Conservation (phyloP, 2,113 vertebrate species). For the Hyperopisus bebe region DNA sequence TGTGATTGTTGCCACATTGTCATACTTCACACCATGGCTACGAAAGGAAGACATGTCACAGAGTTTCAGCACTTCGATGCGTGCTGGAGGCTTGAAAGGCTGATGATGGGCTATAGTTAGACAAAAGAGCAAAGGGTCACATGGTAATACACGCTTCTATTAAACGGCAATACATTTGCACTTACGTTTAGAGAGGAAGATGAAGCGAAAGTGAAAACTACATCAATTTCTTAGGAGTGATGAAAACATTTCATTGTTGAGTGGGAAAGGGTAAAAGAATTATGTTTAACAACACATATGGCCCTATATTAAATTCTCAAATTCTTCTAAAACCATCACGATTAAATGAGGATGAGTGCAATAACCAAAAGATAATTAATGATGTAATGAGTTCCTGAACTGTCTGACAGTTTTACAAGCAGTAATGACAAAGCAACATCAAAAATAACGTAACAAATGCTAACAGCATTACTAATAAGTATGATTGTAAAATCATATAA, state of each 20-base stretch:
- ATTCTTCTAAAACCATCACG: background rate
- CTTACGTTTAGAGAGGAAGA: background rate
- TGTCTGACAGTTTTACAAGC: background rate
- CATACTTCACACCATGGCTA: background rate
- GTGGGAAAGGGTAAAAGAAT: background rate
- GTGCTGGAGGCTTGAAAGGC: background rate
- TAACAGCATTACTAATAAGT: background rate
- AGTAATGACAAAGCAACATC: background rate
- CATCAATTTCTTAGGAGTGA: background rate
- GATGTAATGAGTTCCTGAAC: no score
- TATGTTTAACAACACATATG: background rate
- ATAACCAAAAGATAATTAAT: background rate
- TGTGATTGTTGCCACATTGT: background rate
- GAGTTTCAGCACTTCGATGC: background rate
- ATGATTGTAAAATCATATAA: background rate
- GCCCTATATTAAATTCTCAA: background rate
- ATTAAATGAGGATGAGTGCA: background rate
- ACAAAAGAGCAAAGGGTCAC: slow-evolving; percentile 33
- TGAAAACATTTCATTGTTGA: background rate
- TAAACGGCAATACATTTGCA: background rate
- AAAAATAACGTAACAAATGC: background rate
- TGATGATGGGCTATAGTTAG: slow-evolving; percentile 51
- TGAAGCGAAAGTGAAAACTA: background rate
- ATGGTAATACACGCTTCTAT: background rate
- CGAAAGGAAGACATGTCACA: background rate